phyloP scores from a whole-genome alignment of 2,113 vertebrate species.

The Daphoenositta chrysoptera region DNA sequence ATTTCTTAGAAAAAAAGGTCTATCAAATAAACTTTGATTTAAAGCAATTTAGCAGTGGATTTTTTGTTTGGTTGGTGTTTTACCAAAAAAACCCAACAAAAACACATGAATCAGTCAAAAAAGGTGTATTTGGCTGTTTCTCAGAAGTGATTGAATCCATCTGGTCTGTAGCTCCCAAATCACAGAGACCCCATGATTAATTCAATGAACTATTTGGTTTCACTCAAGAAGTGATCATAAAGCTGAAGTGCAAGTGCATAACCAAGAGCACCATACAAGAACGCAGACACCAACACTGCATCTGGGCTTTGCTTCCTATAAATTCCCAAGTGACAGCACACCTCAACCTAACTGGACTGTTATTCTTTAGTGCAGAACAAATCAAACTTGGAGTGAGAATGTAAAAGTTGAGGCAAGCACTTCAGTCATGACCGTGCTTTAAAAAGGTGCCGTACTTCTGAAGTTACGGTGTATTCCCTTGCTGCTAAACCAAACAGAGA shows the following conservation, averaged over 20 bases:
- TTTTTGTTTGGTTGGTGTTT: neutral
- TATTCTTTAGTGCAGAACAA: neutral
- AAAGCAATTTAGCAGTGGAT: neutral
- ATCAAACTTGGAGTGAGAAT: neutral
- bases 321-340: neutral
- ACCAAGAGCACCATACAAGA: neutral
- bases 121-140: neutral
- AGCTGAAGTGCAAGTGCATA: neutral
- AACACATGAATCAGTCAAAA: neutral
- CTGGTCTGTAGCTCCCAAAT: neutral
- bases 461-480: neutral
- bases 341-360: neutral
- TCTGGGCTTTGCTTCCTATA: neutral
- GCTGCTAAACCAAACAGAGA: conserved; percentile 9
- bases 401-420: neutral
- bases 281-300: neutral
- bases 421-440: neutral
- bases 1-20: neutral
- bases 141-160: neutral
- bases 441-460: neutral
- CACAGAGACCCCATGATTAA: neutral
- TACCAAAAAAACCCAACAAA: neutral
- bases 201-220: neutral
- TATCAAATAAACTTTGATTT: neutral
- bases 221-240: neutral